Conservation (phyloP, 2,797 vertebrate species). For the Malurus leucopterus region DNA sequence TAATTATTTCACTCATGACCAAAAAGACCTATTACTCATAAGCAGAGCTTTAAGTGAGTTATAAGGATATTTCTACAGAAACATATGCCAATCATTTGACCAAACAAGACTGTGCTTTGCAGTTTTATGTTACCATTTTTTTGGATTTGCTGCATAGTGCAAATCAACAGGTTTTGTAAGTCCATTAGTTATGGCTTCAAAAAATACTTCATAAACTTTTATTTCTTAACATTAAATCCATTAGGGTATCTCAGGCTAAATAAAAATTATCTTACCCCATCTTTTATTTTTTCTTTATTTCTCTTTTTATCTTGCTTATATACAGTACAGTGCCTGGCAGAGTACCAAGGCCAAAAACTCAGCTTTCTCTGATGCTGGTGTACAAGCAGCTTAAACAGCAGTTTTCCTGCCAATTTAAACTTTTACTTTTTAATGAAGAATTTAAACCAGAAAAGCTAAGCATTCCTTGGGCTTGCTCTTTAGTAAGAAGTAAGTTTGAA, state of each 20-base stretch:
- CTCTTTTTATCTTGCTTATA: not conserved
- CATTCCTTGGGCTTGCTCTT: slow-evolving; percentile 52
- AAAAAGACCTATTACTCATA: slow-evolving; percentile 31
- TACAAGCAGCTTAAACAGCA: slow-evolving; percentile 44
- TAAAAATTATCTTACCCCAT: slow-evolving; percentile 19
- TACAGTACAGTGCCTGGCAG: slow-evolving; percentile 5
- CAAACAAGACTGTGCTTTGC: not conserved
- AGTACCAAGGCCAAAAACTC: slow-evolving; percentile 39
- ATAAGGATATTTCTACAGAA: slow-evolving; percentile 38
- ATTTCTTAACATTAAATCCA: slow-evolving; percentile 29
- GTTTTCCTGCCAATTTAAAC: slow-evolving; percentile 65
- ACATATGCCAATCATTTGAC: slow-evolving; percentile 17
- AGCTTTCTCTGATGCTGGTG: slow-evolving; percentile 37
- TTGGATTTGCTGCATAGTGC: not conserved
- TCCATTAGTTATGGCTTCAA: not conserved
- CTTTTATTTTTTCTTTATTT: not conserved
- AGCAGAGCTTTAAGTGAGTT: slow-evolving; percentile 27
- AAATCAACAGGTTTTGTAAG: slow-evolving; percentile 29
- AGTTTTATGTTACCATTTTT: not conserved
- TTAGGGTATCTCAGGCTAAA: slow-evolving; percentile 19
- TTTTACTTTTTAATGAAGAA: slow-evolving; percentile 61
- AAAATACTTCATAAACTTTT: not conserved
- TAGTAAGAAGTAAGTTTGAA: slow-evolving; percentile 56
- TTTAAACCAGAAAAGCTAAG: slow-evolving; percentile 61
- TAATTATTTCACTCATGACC: slow-evolving; percentile 57